Evolutionary conservation across 2,797 vertebrate genomes (phyloP).

Genomic region (Aplochiton taeniatus): DNA sequence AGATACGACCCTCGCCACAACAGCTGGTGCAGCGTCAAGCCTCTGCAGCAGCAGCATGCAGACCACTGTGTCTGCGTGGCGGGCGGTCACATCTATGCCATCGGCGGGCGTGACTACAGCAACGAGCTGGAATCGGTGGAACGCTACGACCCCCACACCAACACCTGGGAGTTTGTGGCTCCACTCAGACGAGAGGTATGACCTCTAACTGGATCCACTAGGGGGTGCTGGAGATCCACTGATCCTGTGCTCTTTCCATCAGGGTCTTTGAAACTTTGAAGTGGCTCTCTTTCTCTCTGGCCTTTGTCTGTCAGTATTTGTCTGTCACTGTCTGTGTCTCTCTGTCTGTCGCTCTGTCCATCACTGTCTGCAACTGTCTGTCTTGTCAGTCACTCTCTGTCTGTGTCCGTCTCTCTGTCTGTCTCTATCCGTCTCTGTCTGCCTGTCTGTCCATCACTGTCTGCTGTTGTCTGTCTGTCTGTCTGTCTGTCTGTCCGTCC

Average conservation of each 20-base stretch:
- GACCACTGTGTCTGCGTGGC: slow-evolving; percentile 93
- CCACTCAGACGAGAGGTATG: slow-evolving; percentile 89
- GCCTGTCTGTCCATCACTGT: no score
- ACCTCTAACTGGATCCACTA: slow-evolving; percentile 4
- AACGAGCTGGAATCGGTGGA: slow-evolving; percentile 89
- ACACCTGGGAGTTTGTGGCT: slow-evolving; percentile 89
- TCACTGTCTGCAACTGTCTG: no score
- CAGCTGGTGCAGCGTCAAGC: slow-evolving; percentile 89
- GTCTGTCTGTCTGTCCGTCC: not conserved
- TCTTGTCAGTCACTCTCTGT: no score
- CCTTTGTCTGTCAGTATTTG: not conserved
- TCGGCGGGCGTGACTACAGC: slow-evolving; percentile 94
- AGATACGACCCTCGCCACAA: slow-evolving; percentile 97
- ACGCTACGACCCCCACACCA: slow-evolving; percentile 88
- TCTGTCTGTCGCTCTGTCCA: no score
- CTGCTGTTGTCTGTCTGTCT: no score
- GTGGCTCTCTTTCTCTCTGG: not conserved
- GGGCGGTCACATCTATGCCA: slow-evolving; percentile 86
- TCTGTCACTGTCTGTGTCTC: no score
- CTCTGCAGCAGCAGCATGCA: slow-evolving; percentile 89
- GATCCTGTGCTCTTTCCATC: not conserved
- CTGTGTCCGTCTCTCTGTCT: not conserved
- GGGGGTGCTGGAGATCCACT: slow-evolving; percentile 9
- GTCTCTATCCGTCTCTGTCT: not conserved
- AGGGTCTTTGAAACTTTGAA: no score